Conservation (phyloP, 2,888 invertebrate genomes). For the Pristionchus exspectatus region DNA sequence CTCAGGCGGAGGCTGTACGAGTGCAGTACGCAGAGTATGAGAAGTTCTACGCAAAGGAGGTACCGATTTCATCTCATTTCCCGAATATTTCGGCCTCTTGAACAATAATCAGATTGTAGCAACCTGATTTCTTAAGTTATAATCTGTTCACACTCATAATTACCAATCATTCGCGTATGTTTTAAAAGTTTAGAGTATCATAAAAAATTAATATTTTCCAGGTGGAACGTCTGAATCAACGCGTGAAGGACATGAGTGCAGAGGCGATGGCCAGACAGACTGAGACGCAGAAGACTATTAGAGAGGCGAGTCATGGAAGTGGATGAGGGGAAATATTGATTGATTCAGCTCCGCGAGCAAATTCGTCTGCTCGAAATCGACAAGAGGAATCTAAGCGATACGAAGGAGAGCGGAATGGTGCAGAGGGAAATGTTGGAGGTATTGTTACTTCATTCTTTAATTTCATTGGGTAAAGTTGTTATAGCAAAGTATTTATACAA, state of each 20-base stretch:
- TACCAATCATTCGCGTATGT: too few species aligned
- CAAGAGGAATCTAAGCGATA: slow-evolving; percentile 72
- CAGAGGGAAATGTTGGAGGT: slow-evolving; percentile 66
- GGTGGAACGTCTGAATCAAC: slow-evolving; percentile 72
- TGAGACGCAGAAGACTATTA: slow-evolving; percentile 67
- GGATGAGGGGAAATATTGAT: background rate
- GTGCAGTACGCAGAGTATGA: slow-evolving; percentile 77
- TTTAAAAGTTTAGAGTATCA: background rate
- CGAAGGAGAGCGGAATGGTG: slow-evolving; percentile 66
- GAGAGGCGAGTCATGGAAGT: slow-evolving; percentile 57
- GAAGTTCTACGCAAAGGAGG: slow-evolving; percentile 75
- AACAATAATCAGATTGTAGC: background rate
- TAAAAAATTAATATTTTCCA: background rate
- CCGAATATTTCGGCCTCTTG: background rate
- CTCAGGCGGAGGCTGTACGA: slow-evolving; percentile 71
- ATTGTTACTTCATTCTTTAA: too few species aligned
- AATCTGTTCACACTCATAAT: too few species aligned
- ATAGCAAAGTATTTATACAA: too few species aligned
- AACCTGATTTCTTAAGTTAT: too few species aligned
- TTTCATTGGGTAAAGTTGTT: too few species aligned
- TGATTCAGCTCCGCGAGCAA: slow-evolving; percentile 70
- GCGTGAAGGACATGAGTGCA: slow-evolving; percentile 70
- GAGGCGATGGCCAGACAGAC: slow-evolving; percentile 66
- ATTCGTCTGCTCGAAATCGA: slow-evolving; percentile 78
- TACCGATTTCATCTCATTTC: slow-evolving; percentile 35